These are phyloP conservation scores for Boleophthalmus pectinirostris DNA, from an alignment of 2,113 vertebrate genomes.

Conservation along the genomic window DNA sequence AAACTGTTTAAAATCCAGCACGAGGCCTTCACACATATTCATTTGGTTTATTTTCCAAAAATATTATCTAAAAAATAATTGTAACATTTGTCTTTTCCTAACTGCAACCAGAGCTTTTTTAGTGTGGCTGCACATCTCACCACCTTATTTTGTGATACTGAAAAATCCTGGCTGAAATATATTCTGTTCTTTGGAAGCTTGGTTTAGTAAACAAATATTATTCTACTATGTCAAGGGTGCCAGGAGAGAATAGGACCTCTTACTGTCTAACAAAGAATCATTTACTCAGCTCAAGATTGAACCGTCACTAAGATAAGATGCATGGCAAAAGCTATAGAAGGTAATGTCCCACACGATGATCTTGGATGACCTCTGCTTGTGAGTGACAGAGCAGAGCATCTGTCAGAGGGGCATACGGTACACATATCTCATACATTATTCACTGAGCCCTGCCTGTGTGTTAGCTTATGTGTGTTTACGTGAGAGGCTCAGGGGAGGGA, in stretches of 20 bases:
- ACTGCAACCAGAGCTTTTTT: too few species aligned
- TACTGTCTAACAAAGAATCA: slow-evolving; percentile 22
- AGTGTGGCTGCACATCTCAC: too few species aligned
- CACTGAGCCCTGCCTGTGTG: slow-evolving; percentile 40
- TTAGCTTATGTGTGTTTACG: slow-evolving; percentile 9
- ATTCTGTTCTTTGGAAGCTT: too few species aligned
- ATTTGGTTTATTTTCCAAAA: too few species aligned
- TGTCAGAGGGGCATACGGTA: slow-evolving; percentile 59
- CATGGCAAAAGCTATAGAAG: slow-evolving; percentile 1
- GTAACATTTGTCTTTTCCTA: too few species aligned
- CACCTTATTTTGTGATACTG: too few species aligned
- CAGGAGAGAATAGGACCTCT: too few species aligned
- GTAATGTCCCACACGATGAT: slow-evolving; percentile 18
- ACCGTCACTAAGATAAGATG: neutral
- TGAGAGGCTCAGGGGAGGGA: slow-evolving; percentile 12
- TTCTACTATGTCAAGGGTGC: neutral
- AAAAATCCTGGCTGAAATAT: too few species aligned
- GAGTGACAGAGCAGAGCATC: slow-evolving; percentile 72
- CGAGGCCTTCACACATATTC: too few species aligned
- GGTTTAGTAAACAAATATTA: too few species aligned
- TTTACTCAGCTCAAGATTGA: slow-evolving; percentile 23
- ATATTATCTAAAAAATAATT: too few species aligned
- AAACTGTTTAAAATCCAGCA: too few species aligned
- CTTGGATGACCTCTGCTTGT: slow-evolving; percentile 64
- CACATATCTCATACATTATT: slow-evolving; percentile 71